phyloP scores from a whole-genome alignment of 1,140 invertebrate genomes.

The Drosophila azteca region DNA sequence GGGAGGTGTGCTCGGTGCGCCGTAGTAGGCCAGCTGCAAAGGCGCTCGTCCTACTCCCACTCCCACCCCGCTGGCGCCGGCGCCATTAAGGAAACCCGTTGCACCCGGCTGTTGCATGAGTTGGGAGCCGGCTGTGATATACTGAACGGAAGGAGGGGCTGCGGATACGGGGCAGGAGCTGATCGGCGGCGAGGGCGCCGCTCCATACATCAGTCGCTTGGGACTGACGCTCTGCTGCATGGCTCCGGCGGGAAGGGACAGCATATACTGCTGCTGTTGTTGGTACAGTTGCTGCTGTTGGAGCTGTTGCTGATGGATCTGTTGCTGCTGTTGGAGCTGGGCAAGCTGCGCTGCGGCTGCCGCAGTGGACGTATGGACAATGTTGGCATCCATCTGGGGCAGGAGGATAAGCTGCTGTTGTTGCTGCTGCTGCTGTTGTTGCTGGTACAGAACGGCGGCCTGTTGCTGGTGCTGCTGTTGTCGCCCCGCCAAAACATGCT shows the following conservation, averaged over 20 bases:
- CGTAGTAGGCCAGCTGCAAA: slow-evolving; percentile 75
- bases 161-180: slow-evolving; percentile 16
- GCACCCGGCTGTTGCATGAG: slow-evolving; percentile 52
- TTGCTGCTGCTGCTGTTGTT: slow-evolving; percentile 45
- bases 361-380: slow-evolving; percentile 82
- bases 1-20: slow-evolving; percentile 62
- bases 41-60: slow-evolving; percentile 49
- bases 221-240: slow-evolving; percentile 75
- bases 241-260: slow-evolving; percentile 59
- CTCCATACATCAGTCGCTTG: slow-evolving; percentile 67
- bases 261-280: slow-evolving; percentile 66
- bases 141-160: slow-evolving; percentile 58
- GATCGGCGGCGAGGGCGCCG: slow-evolving; percentile 12
- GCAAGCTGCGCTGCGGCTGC: slow-evolving; percentile 72
- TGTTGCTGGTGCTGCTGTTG: slow-evolving; percentile 60
- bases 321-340: slow-evolving; percentile 61
- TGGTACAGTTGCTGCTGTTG: slow-evolving; percentile 50
- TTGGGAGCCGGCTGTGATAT: slow-evolving; percentile 58
- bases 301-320: slow-evolving; percentile 58
- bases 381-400: slow-evolving; percentile 71
- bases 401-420: slow-evolving; percentile 63
- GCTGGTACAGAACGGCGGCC: slow-evolving; percentile 40
- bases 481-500: slow-evolving; percentile 68
- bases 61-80: slow-evolving; percentile 52
- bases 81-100: slow-evolving; percentile 69